Evolutionary conservation across 2,888 invertebrate genomes (phyloP).

Genomic region (Tetramorium bicarinatum): DNA sequence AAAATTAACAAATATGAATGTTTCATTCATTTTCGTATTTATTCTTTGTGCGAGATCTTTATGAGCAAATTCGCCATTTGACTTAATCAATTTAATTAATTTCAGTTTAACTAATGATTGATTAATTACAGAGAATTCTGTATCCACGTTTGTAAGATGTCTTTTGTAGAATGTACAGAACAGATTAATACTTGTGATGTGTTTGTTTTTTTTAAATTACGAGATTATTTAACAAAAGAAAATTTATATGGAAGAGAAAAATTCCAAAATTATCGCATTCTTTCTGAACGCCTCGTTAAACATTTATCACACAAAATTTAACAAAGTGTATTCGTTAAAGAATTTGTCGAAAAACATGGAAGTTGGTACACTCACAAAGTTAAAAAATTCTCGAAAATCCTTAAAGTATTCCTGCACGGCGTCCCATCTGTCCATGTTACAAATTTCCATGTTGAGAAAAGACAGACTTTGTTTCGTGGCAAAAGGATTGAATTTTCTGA

Average conservation of each 20-base stretch:
- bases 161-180: neutral
- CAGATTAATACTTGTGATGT: neutral
- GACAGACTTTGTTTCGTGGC: neutral
- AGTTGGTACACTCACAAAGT: constrained; percentile 74
- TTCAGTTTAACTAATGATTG: neutral
- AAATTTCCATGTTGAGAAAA: constrained; percentile 76
- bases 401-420: constrained; percentile 79
- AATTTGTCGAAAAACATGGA: neutral
- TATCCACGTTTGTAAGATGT: neutral
- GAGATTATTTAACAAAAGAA: neutral
- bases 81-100: neutral
- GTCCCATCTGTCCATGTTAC: constrained; percentile 75
- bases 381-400: constrained; percentile 74
- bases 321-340: neutral
- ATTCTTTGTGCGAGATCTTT: neutral
- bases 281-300: neutral
- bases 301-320: neutral
- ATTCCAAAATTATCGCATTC: neutral
- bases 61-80: neutral
- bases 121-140: neutral
- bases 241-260: neutral
- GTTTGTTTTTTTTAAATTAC: neutral
- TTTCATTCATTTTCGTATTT: neutral
- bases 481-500: constrained; percentile 3
- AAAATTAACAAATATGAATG: neutral